Evolutionary conservation across 2,797 vertebrate species (phyloP), one percentile per base, ranked within the genome.

Genomic region (Semotilus atromaculatus): DNA sequence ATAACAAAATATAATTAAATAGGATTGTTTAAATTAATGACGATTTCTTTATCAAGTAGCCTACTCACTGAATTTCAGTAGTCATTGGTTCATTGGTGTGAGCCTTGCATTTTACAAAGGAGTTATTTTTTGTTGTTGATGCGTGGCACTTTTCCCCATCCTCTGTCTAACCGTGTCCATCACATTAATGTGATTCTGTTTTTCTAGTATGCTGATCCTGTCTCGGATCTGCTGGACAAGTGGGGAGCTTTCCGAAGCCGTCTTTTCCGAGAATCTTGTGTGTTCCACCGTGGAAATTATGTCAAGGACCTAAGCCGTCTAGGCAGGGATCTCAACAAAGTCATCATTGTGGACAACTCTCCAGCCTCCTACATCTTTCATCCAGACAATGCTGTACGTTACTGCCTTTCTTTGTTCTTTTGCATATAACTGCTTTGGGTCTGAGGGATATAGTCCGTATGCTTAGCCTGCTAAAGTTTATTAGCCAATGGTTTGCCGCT

Each of bases 351-450:
- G 38, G 98, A 99, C 95, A 99, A 99, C 94, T 99, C 98, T 0
- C 98, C 98, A 0, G 97, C 97, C 7, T 99, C 98, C 89, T 99
- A 99, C 53, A 94, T 98, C 93, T 99, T 99, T 94, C 98, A 99
- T 86, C 98, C 98, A 0, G 95, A 99, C 75, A 99, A 99, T 0
- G 98, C 98, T 0, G 98, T 99, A 95, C 0, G 97, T 91, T 29
- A 29, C 34, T 45, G 19, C 38, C 51, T 72, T 10, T 7, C 14
- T 80, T 79, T 64, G 10, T 70, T 86, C 45, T 36, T 66, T 58
- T 76, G 66, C 58, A 1, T 85, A 21, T n/a, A 8, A 14, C 67
- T 43, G 34, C 34, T 78, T 55, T 36, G 48, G 29, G 45, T 34
- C 72, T 51, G 26, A 74, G 2, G 3, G 3, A 53, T 53, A 34